phyloP scores from a whole-genome alignment of 1,140 invertebrate genomes.

The Achroia grisella region DNA sequence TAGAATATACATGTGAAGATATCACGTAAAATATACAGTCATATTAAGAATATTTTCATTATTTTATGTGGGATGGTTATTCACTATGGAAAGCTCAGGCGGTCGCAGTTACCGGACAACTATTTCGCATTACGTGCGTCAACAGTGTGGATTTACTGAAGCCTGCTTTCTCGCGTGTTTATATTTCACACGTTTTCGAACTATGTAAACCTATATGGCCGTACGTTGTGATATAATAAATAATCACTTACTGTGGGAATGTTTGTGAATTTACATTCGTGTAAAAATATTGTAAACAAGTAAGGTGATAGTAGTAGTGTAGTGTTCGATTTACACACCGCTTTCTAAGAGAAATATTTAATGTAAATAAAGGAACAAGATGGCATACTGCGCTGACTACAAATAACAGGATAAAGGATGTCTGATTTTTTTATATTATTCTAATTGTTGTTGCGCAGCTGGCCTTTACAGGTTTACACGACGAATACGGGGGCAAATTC shows the following conservation, averaged over 20 bases:
- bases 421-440: too few species aligned
- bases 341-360: too few species aligned
- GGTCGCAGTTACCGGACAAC: slow-evolving; percentile 1
- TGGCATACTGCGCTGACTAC: too few species aligned
- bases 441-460: too few species aligned
- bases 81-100: neutral
- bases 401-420: too few species aligned
- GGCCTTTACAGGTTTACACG: too few species aligned
- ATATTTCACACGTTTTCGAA: slow-evolving; percentile 47
- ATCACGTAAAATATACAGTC: neutral
- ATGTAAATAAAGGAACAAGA: too few species aligned
- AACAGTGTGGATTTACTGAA: slow-evolving; percentile 1
- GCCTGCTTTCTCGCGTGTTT: slow-evolving; percentile 30
- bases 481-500: too few species aligned
- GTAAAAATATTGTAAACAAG: neutral
- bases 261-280: neutral
- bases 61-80: neutral
- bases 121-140: slow-evolving; percentile 6
- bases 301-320: too few species aligned
- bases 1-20: neutral
- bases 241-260: slow-evolving; percentile 7
- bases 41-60: too few species aligned
- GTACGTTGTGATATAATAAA: slow-evolving; percentile 15
- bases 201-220: slow-evolving; percentile 15
- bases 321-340: too few species aligned